phyloP scores from a whole-genome alignment of 2,888 invertebrate species.

The Parasteatoda lunata region DNA sequence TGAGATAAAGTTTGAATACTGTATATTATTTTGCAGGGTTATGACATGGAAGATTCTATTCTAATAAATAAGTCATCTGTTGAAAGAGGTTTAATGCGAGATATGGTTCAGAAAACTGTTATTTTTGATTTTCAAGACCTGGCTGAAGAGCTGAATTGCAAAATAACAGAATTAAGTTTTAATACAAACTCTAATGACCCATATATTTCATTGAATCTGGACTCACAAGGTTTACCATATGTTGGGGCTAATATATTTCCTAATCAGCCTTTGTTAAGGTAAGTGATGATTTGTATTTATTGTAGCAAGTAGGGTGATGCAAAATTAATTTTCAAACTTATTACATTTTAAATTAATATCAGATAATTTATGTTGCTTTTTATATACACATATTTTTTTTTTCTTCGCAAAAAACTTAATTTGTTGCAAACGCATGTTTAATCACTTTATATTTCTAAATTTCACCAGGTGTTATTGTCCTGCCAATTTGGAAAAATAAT shows the following conservation, averaged over 20 bases:
- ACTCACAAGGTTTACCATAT: slow-evolving; percentile 48
- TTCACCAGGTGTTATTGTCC: no score
- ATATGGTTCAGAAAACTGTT: slow-evolving; percentile 76
- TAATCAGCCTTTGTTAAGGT: slow-evolving; percentile 41
- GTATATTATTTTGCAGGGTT: slow-evolving; percentile 73
- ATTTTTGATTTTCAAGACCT: slow-evolving; percentile 70
- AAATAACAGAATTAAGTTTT: slow-evolving; percentile 5
- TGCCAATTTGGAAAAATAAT: no score
- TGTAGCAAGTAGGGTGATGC: no score
- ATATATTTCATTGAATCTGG: slow-evolving; percentile 10
- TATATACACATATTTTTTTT: neutral
- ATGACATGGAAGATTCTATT: slow-evolving; percentile 79
- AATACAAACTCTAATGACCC: slow-evolving; percentile 27
- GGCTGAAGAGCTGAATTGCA: slow-evolving; percentile 68
- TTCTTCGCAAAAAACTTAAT: neutral
- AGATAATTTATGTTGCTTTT: neutral
- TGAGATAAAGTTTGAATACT: no score
- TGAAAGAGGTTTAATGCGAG: slow-evolving; percentile 77
- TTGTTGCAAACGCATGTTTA: neutral
- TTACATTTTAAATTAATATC: neutral
- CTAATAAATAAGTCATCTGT: slow-evolving; percentile 76
- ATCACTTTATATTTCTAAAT: no score
- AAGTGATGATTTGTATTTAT: neutral
- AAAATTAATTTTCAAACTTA: no score
- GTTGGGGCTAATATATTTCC: slow-evolving; percentile 16